These are phyloP conservation scores for Beris morrisii DNA, from an alignment of 2,888 invertebrate genomes.

Conservation along the genomic window DNA sequence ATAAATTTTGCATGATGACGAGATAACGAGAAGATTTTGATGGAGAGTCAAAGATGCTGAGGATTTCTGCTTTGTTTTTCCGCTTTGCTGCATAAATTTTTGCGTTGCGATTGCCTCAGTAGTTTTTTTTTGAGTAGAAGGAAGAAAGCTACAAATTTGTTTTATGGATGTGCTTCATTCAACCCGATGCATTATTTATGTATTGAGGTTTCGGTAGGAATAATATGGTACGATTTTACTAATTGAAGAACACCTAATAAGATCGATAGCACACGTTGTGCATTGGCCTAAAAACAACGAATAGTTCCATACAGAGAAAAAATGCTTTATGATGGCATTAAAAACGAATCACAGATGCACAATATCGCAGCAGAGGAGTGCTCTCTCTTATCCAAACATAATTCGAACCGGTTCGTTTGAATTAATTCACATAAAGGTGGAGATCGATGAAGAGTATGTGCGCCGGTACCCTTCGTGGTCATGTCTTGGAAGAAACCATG, in stretches of 20 bases:
- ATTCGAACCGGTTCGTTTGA: too few relatives aligned
- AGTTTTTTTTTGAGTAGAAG: too few relatives aligned
- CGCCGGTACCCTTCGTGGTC: too few relatives aligned
- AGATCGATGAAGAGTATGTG: too few relatives aligned
- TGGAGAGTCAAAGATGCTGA: slow-evolving; percentile 19
- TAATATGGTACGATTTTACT: background rate
- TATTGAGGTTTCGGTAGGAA: background rate
- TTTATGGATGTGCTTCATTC: too few relatives aligned
- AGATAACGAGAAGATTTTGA: slow-evolving; percentile 32
- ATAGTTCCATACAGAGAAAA: background rate
- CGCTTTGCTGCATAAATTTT: slow-evolving; percentile 17
- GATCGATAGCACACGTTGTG: too few relatives aligned
- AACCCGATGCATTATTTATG: slow-evolving; percentile 1
- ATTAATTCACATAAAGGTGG: too few relatives aligned
- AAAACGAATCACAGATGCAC: background rate
- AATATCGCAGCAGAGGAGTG: too few relatives aligned
- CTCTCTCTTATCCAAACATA: too few relatives aligned
- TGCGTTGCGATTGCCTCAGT: background rate
- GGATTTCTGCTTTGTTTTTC: slow-evolving; percentile 10
- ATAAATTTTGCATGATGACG: slow-evolving; percentile 32
- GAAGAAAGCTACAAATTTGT: too few relatives aligned
- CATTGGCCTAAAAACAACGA: background rate
- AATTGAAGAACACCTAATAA: too few relatives aligned
- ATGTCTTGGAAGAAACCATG: too few relatives aligned
- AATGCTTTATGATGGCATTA: background rate